phyloP scores from a whole-genome alignment of 2,888 invertebrate species.

The Trissonchulus sp. region DNA sequence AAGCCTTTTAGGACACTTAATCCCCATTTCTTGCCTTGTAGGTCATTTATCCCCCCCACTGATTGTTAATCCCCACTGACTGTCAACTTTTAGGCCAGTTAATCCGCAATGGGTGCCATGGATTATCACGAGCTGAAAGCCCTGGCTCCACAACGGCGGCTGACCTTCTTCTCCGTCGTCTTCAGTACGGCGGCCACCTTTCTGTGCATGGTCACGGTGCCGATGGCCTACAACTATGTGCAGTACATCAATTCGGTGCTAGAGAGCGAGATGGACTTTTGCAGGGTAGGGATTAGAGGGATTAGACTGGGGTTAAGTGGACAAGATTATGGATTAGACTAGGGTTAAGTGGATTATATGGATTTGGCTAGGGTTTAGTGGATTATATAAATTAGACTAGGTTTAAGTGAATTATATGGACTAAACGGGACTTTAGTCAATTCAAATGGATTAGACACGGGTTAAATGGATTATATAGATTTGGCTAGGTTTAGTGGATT shows the following conservation, averaged over 20 bases:
- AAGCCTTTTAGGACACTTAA: no score
- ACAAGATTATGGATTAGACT: neutral
- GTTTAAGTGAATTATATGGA: no score
- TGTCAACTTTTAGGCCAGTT: no score
- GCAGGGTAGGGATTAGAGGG: neutral
- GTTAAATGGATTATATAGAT: no score
- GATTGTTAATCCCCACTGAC: no score
- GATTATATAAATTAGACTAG: no score
- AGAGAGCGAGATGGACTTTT: conserved; percentile 11
- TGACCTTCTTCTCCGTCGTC: neutral
- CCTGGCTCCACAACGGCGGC: neutral
- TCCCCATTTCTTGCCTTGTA: no score
- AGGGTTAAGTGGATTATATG: neutral
- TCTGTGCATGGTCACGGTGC: conserved; percentile 8
- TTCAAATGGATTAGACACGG: no score
- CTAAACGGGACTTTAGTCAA: no score
- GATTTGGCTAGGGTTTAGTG: no score
- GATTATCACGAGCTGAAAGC: neutral
- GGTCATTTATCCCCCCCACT: no score
- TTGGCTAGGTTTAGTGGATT: no score
- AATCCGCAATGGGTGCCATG: neutral
- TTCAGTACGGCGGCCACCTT: conserved; percentile 6
- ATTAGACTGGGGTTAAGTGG: neutral
- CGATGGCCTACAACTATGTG: conserved; percentile 4
- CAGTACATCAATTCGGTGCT: conserved; percentile 16